Conservation (phyloP, 2,888 invertebrate species). For the Shargacucullia verbasci region DNA sequence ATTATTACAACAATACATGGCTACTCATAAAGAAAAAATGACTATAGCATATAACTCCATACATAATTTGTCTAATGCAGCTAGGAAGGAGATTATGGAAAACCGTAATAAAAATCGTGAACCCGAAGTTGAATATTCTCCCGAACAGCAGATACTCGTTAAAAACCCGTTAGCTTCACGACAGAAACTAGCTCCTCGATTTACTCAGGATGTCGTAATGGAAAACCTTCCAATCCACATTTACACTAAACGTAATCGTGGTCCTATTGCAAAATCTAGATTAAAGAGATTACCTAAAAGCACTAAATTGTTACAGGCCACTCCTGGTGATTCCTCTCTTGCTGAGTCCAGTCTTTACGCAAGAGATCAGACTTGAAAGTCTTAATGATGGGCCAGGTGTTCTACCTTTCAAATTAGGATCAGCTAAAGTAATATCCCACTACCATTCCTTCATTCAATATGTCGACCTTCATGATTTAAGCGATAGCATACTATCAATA, state of each 20-base stretch:
- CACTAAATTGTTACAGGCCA: conserved; percentile 10
- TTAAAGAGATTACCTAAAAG: conserved; percentile 8
- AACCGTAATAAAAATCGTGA: conserved; percentile 44
- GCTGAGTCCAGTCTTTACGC: conserved; percentile 11
- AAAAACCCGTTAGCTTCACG: conserved; percentile 42
- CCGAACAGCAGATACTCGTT: conserved; percentile 42
- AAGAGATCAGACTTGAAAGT: conserved; percentile 29
- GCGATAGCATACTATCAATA: background rate
- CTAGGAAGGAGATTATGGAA: too few species aligned
- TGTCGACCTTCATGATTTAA: background rate
- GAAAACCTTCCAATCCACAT: conserved; percentile 52
- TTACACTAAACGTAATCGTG: conserved; percentile 13
- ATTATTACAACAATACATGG: conserved; percentile 52
- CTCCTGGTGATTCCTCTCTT: conserved; percentile 13
- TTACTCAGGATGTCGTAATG: conserved; percentile 48
- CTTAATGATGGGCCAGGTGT: conserved; percentile 36
- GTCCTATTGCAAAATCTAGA: conserved; percentile 11
- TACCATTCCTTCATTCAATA: conserved; percentile 43
- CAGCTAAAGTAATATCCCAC: conserved; percentile 40
- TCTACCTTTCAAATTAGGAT: conserved; percentile 49
- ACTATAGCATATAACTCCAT: conserved; percentile 33
- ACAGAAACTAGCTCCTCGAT: conserved; percentile 53
- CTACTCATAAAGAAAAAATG: too few species aligned
- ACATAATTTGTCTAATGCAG: too few species aligned
- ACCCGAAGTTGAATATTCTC: conserved; percentile 38